These are phyloP conservation scores for Periparus ater DNA, from an alignment of 2,797 vertebrate genomes.

Conservation along the genomic window DNA sequence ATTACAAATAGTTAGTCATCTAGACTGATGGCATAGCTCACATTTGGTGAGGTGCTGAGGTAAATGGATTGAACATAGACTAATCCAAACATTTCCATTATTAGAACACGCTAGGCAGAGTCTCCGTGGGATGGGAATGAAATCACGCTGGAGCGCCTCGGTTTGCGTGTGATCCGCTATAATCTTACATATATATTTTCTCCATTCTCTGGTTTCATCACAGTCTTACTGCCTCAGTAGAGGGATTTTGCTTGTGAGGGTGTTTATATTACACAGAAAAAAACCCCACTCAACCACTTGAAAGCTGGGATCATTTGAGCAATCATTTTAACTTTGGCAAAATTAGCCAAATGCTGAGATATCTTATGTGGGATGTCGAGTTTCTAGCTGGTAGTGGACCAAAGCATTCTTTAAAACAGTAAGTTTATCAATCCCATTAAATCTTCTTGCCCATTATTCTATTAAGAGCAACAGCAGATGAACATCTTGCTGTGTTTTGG, in stretches of 20 bases:
- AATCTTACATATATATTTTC: conserved; percentile 42
- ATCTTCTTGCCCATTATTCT: conserved; percentile 23
- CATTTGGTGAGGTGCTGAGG: conserved; percentile 41
- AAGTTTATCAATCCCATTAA: conserved; percentile 8
- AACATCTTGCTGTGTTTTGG: background rate
- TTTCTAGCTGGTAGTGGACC: background rate
- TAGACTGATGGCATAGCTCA: conserved; percentile 19
- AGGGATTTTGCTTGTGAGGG: conserved; percentile 53
- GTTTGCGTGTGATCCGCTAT: conserved; percentile 6
- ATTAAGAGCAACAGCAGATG: background rate
- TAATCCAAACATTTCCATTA: conserved; percentile 68
- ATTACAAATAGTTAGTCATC: conserved; percentile 50
- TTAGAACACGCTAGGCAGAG: conserved; percentile 31
- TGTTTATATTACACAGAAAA: conserved; percentile 42
- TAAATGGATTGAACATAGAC: conserved; percentile 16
- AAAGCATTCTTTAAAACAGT: background rate
- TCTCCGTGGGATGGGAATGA: conserved; percentile 18
- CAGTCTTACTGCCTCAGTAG: conserved; percentile 20
- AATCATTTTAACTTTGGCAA: conserved; percentile 21
- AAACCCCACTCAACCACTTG: background rate
- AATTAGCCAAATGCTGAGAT: conserved; percentile 17
- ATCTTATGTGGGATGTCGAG: background rate
- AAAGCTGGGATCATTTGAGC: conserved; percentile 18
- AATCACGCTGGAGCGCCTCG: background rate
- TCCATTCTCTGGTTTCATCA: conserved; percentile 60